Percentiles rank a stretch among this genome's conserved stretches.
phyloP scores from a whole-genome alignment of 2,797 vertebrate genomes.

The Fistularia tabacaria region DNA sequence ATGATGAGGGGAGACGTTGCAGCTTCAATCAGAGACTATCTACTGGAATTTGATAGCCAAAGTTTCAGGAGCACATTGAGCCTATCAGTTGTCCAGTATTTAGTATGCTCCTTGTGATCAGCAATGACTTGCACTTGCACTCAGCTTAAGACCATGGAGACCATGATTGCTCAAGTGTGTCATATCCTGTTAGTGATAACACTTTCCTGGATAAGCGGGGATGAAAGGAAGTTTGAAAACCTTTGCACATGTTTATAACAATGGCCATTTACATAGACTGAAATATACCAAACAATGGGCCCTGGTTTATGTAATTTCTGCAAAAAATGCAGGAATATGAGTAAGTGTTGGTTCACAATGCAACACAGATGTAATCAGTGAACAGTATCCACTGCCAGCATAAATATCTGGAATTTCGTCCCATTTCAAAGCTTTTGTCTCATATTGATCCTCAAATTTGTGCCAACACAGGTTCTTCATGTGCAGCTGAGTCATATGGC shows the following conservation, averaged over 20 bases:
- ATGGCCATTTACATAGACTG: constrained; percentile 25
- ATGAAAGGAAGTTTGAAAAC: constrained; percentile 24
- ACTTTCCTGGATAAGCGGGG: constrained; percentile 11
- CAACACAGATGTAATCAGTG: too few relatives aligned
- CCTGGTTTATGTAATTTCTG: not conserved
- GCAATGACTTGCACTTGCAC: constrained; percentile 42
- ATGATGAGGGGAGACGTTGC: too few relatives aligned
- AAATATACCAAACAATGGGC: constrained; percentile 24
- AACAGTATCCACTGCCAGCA: too few relatives aligned
- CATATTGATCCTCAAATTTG: too few relatives aligned
- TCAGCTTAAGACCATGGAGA: constrained; percentile 12
- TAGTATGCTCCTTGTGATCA: not conserved
- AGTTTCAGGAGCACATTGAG: constrained; percentile 2
- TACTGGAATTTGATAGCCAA: not conserved
- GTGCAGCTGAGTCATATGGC: too few relatives aligned
- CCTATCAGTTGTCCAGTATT: constrained; percentile 4
- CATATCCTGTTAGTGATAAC: constrained; percentile 34
- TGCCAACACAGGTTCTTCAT: too few relatives aligned
- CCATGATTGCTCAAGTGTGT: constrained; percentile 25
- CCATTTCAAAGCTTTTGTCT: too few relatives aligned
- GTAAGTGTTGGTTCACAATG: too few relatives aligned
- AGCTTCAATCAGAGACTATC: not conserved
- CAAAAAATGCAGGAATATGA: too few relatives aligned
- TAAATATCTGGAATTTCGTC: too few relatives aligned
- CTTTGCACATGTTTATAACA: constrained; percentile 32